A percentile compares a stretch with the other conserved stretches of the same genome.
Conservation (phyloP, 2,888 invertebrate genomes). For the Graphium colonna region DNA sequence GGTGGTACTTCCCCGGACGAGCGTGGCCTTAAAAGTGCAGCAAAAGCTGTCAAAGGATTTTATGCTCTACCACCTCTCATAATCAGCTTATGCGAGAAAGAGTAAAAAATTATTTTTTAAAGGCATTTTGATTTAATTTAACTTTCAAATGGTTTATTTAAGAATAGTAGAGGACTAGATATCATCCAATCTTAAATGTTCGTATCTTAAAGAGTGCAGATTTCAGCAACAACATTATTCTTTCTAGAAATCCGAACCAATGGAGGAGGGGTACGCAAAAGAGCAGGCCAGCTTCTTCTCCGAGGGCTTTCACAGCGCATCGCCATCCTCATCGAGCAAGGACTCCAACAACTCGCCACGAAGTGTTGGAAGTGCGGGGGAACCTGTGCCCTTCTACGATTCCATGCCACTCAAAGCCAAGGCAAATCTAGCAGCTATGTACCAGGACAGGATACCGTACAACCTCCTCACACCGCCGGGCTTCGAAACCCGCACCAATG, state of each 20-base stretch:
- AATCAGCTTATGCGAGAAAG: no score
- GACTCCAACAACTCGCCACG: constrained; percentile 74
- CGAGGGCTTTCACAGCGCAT: constrained; percentile 81
- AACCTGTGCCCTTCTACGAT: constrained; percentile 64
- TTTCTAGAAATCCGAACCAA: constrained; percentile 80
- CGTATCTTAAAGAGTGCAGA: no score
- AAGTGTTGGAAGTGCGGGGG: constrained; percentile 65
- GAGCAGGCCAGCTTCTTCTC: constrained; percentile 82
- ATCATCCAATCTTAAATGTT: no score
- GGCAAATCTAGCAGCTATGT: constrained; percentile 64
- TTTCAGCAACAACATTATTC: constrained; percentile 31
- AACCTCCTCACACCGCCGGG: constrained; percentile 82
- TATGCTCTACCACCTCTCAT: no score
- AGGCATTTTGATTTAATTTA: no score
- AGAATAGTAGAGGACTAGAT: no score
- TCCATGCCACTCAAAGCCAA: constrained; percentile 63
- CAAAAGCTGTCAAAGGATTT: no score
- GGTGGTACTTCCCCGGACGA: no score
- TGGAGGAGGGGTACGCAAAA: constrained; percentile 68
- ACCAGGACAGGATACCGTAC: constrained; percentile 73
- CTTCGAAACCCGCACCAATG: constrained; percentile 58
- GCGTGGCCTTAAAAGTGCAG: no score
- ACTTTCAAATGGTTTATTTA: no score
- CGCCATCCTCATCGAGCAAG: constrained; percentile 79
- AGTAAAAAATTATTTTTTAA: no score